Percentiles rank a stretch among this genome's conserved stretches.
These are phyloP conservation scores for Oreonectes daqikongensis DNA, from an alignment of 2,797 vertebrate genomes.

Conservation along the genomic window DNA sequence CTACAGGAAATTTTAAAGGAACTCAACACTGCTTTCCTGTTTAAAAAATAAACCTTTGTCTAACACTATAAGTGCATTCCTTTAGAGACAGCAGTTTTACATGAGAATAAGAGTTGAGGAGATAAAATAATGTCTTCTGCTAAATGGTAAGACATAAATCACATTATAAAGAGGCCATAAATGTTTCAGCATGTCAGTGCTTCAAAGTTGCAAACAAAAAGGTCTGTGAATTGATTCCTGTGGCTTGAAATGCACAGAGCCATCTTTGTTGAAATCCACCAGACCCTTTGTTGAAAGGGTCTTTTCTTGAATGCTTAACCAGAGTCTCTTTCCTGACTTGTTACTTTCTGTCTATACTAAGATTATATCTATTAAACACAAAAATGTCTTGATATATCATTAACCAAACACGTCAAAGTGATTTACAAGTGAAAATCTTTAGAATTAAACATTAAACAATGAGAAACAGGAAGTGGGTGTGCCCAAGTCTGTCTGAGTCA, in stretches of 20 bases:
- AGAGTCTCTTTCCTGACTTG: not conserved
- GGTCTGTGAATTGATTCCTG: not conserved
- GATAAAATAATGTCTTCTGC: not conserved
- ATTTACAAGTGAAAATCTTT: not conserved
- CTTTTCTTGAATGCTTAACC: not conserved
- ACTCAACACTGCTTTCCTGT: too few species aligned
- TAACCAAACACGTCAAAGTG: not conserved
- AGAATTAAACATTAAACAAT: not conserved
- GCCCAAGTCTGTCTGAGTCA: not conserved
- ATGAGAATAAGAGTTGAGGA: constrained; percentile 20
- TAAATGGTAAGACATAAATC: constrained; percentile 11
- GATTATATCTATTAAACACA: not conserved
- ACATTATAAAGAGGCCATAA: constrained; percentile 21
- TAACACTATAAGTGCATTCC: too few species aligned
- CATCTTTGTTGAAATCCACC: not conserved
- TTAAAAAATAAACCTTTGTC: too few species aligned
- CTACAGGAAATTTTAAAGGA: too few species aligned
- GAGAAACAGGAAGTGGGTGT: constrained; percentile 13
- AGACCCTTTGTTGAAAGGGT: not conserved
- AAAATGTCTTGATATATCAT: not conserved
- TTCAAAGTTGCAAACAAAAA: not conserved
- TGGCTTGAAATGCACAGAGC: not conserved
- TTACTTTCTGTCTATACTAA: not conserved
- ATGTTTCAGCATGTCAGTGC: constrained; percentile 28
- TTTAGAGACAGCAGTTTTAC: constrained; percentile 8